A percentile compares a stretch with the other conserved stretches of the same genome.
phyloP scores from a whole-genome alignment of 2,888 invertebrate genomes.

The Cantharis rufa region DNA sequence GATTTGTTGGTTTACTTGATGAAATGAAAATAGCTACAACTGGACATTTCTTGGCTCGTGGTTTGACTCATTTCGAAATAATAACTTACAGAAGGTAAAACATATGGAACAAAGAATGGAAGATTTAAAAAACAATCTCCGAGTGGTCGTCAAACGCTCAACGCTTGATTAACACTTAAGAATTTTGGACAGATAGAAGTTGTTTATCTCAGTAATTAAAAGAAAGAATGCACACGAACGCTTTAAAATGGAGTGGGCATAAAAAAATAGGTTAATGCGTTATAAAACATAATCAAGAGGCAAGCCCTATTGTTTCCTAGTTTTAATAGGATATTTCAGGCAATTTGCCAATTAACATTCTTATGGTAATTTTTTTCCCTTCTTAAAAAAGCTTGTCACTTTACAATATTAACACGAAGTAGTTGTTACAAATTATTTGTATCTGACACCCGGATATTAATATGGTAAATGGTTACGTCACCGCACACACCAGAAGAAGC shows the following conservation, averaged over 20 bases:
- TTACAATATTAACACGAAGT: no score
- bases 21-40: background rate
- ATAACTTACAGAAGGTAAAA: background rate
- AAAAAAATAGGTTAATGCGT: conserved; percentile 19
- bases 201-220: conserved; percentile 5
- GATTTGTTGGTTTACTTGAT: background rate
- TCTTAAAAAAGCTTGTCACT: background rate
- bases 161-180: background rate
- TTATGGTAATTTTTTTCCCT: background rate
- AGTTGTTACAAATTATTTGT: conserved; percentile 6
- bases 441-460: conserved; percentile 23
- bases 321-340: conserved; percentile 13
- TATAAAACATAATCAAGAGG: conserved; percentile 15
- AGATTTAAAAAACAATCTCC: background rate
- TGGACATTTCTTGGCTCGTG: background rate
- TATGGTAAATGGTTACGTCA: conserved; percentile 27
- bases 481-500: no score
- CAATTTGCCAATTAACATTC: background rate
- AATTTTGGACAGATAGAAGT: background rate
- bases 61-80: background rate
- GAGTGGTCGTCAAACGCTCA: background rate
- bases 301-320: conserved; percentile 12
- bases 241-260: background rate
- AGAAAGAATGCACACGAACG: background rate
- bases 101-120: background rate